These are phyloP conservation scores for Lagopus leucura DNA, from an alignment of 2,113 vertebrate genomes.

Conservation along the genomic window DNA sequence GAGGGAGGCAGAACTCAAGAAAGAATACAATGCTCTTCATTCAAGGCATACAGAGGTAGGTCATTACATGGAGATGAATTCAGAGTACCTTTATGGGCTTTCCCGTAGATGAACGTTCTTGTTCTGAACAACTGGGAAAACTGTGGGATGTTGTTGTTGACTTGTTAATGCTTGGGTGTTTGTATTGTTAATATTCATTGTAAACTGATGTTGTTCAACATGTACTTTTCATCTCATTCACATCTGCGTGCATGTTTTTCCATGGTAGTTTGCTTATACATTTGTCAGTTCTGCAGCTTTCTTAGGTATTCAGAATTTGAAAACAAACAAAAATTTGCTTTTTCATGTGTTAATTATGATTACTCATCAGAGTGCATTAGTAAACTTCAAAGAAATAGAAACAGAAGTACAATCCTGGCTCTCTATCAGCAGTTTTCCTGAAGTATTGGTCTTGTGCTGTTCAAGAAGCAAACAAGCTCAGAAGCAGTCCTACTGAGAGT, in stretches of 20 bases:
- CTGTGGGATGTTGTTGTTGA: not conserved
- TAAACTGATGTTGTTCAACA: not conserved
- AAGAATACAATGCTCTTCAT: conserved; percentile 94
- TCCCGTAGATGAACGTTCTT: too few relatives aligned
- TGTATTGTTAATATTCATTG: not conserved
- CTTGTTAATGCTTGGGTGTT: not conserved
- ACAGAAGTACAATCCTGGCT: not conserved
- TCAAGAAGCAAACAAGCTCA: not conserved
- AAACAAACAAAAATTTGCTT: not conserved
- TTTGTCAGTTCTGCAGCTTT: not conserved
- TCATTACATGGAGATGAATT: not conserved
- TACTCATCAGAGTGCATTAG: not conserved
- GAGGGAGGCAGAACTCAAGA: conserved; percentile 95
- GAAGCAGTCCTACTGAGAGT: not conserved
- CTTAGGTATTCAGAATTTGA: not conserved
- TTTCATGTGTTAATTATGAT: not conserved
- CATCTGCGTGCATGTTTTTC: not conserved
- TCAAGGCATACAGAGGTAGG: conserved; percentile 97
- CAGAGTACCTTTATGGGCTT: not conserved
- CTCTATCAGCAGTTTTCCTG: not conserved
- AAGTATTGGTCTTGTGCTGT: not conserved
- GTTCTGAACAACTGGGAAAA: not conserved
- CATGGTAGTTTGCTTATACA: not conserved
- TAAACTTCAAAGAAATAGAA: not conserved
- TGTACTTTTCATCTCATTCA: not conserved